Evolutionary conservation across 2,113 vertebrate genomes (phyloP).

Genomic region (Nycticryphes semicollaris): DNA sequence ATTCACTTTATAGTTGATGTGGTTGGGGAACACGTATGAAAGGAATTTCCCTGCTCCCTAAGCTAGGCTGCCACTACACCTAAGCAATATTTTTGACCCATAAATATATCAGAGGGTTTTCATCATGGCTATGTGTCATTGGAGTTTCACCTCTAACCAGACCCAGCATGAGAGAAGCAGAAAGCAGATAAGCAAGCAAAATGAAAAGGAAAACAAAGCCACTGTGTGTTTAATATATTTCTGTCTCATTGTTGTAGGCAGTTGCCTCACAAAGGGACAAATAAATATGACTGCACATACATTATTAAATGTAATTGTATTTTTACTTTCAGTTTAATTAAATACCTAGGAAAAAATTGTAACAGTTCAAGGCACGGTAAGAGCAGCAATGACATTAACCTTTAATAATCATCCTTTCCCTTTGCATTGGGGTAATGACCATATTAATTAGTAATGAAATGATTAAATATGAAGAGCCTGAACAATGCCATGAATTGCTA

Average conservation of each 20-base stretch:
- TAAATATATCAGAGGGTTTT: neutral
- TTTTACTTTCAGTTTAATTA: slow-evolving; percentile 69
- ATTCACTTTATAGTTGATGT: neutral
- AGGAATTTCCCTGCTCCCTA: neutral
- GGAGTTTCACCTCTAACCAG: neutral
- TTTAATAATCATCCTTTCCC: slow-evolving; percentile 70
- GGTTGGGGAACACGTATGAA: neutral
- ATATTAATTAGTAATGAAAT: slow-evolving; percentile 72
- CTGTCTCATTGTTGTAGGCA: neutral
- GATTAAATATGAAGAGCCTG: slow-evolving; percentile 57
- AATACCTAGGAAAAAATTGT: slow-evolving; percentile 48
- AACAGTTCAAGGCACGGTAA: slow-evolving; percentile 50
- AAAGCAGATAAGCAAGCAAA: neutral
- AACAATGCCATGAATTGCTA: neutral
- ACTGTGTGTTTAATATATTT: neutral
- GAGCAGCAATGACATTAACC: slow-evolving; percentile 58
- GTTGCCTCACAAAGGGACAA: neutral
- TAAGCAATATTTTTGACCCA: neutral
- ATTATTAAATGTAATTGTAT: slow-evolving; percentile 68
- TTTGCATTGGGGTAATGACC: slow-evolving; percentile 31
- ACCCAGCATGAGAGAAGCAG: neutral
- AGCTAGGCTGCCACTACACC: neutral
- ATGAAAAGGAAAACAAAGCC: neutral
- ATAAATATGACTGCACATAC: slow-evolving; percentile 34
- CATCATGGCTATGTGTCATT: neutral